A percentile compares a stretch with the other conserved stretches of the same genome.
phyloP scores from a whole-genome alignment of 2,797 vertebrate species.

The Sarcoramphus papa region DNA sequence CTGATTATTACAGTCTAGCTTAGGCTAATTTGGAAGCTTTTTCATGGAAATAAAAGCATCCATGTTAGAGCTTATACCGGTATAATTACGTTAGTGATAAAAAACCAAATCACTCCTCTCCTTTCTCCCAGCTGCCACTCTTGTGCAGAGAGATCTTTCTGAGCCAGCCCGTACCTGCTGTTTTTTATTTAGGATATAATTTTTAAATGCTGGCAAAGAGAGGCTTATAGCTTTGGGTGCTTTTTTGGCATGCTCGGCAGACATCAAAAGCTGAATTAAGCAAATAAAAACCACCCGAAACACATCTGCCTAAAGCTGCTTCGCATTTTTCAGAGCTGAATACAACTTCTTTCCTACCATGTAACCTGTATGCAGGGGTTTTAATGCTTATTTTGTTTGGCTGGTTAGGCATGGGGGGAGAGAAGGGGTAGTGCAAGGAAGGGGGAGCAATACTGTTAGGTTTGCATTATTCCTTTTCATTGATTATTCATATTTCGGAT shows the following conservation, averaged over 20 bases:
- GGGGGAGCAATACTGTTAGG: not conserved
- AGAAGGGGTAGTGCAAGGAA: not conserved
- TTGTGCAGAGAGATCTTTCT: not conserved
- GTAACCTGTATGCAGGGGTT: not conserved
- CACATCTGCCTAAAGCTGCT: not conserved
- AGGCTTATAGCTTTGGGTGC: not conserved
- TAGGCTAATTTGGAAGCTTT: not conserved
- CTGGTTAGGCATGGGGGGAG: not conserved
- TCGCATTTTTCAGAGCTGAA: not conserved
- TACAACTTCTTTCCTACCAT: not conserved
- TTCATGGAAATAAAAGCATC: not conserved
- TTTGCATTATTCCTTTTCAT: not conserved
- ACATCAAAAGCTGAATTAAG: not conserved
- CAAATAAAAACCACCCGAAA: not conserved
- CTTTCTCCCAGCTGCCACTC: not conserved
- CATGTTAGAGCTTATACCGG: not conserved
- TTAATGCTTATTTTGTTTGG: not conserved
- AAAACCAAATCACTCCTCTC: not conserved
- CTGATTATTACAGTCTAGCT: not conserved
- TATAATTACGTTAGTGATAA: not conserved
- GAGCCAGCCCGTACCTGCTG: not conserved
- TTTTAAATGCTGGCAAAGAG: not conserved
- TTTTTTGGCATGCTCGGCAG: not conserved
- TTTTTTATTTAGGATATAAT: not conserved
- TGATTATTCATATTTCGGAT: not conserved